These are phyloP conservation scores for Chiloscyllium punctatum DNA, from an alignment of 2,797 vertebrate genomes.

Conservation along the genomic window DNA sequence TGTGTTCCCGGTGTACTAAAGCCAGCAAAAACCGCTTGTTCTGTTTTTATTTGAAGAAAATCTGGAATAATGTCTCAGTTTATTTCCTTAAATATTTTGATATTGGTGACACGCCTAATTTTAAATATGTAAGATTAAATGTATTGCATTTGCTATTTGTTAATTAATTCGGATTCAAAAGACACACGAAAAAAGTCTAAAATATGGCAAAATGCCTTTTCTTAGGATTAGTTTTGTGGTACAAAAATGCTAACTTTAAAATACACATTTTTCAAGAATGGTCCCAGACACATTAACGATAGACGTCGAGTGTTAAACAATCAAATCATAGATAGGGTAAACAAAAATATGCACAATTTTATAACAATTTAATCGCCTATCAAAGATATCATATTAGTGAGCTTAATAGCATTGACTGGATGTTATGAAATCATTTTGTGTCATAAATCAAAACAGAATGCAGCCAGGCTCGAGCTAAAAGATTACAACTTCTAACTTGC, in stretches of 20 bases:
- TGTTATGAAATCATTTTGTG: neutral
- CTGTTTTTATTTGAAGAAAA: neutral
- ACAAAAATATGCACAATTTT: neutral
- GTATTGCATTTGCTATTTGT: neutral
- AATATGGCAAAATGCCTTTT: neutral
- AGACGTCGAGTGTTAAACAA: neutral
- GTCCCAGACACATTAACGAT: neutral
- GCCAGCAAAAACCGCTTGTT: neutral
- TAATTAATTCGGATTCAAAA: neutral
- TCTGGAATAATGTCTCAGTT: neutral
- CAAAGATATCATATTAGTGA: neutral
- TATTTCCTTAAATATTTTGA: neutral
- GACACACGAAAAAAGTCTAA: neutral
- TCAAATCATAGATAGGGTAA: neutral
- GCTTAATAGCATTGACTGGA: neutral
- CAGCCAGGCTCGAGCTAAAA: neutral
- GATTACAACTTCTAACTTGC: neutral
- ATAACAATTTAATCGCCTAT: neutral
- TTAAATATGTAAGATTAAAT: neutral
- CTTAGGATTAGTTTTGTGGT: neutral
- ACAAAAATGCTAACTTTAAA: neutral
- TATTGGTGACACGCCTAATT: neutral
- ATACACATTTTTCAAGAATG: neutral
- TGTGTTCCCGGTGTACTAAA: neutral
- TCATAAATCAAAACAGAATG: neutral